Evolutionary conservation across 2,888 invertebrate species (phyloP).

Genomic region (Proisotoma minuta): DNA sequence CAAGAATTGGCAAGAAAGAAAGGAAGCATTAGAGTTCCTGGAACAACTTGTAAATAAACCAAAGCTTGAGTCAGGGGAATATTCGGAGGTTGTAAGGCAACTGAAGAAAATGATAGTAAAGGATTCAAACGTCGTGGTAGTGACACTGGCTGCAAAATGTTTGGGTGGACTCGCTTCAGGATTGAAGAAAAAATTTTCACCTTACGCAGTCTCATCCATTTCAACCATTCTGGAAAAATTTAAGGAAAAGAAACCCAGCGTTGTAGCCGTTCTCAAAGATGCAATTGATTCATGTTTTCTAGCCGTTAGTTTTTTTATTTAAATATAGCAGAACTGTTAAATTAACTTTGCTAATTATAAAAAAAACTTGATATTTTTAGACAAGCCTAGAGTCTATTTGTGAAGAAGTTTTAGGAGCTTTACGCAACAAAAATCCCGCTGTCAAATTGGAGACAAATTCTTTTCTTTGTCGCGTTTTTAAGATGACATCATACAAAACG

Average conservation of each 20-base stretch:
- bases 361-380: conserved; percentile 53
- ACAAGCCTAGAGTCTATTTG: conserved; percentile 74
- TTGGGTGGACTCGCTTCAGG: conserved; percentile 77
- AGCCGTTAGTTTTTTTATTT: conserved; percentile 58
- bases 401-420: conserved; percentile 78
- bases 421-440: conserved; percentile 86
- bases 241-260: conserved; percentile 91
- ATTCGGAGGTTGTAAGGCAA: conserved; percentile 78
- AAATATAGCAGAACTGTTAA: neutral
- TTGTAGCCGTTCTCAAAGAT: conserved; percentile 79
- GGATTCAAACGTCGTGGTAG: conserved; percentile 91
- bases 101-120: conserved; percentile 84
- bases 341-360: neutral
- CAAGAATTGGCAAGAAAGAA: conserved; percentile 95
- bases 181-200: conserved; percentile 77
- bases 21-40: conserved; percentile 79
- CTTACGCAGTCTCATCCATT: conserved; percentile 73
- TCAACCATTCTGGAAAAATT: conserved; percentile 86
- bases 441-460: conserved; percentile 81
- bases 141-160: conserved; percentile 78
- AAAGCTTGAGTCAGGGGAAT: conserved; percentile 86
- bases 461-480: conserved; percentile 78
- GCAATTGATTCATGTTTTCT: conserved; percentile 84
- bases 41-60: conserved; percentile 70
- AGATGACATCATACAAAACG: conserved; percentile 63